Percentiles rank a stretch among this genome's conserved stretches.
Conservation (phyloP, 1,140 invertebrate species). For the Rhynchophorus ferrugineus region DNA sequence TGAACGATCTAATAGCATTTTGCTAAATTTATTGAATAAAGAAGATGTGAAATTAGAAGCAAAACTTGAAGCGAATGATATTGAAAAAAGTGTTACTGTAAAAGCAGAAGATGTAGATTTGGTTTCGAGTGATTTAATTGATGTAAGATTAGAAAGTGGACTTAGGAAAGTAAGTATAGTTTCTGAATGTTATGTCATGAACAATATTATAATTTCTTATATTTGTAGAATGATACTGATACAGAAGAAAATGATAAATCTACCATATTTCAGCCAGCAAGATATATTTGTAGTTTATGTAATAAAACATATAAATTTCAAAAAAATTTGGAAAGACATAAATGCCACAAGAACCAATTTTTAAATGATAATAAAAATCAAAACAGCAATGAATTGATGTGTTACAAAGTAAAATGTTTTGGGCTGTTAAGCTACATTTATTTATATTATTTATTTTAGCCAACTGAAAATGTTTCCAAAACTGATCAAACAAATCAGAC, state of each 20-base stretch:
- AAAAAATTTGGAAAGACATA: conserved; percentile 15
- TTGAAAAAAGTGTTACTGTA: conserved; percentile 3
- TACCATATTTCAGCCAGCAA: neutral
- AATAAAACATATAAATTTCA: conserved; percentile 17
- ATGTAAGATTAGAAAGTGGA: neutral
- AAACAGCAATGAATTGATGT: neutral
- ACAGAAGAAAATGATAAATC: conserved; percentile 7
- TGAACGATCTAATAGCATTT: conserved; percentile 25
- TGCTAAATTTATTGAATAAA: conserved; percentile 15
- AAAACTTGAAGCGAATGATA: conserved; percentile 2
- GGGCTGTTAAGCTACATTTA: neutral
- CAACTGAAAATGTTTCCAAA: neutral
- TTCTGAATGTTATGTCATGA: neutral
- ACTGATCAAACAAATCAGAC: neutral
- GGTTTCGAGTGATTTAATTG: neutral
- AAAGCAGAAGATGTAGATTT: conserved; percentile 4
- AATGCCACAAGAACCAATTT: too few relatives aligned
- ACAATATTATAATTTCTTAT: conserved; percentile 1
- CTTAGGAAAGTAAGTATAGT: neutral
- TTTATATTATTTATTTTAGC: too few relatives aligned
- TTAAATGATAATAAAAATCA: conserved; percentile 3
- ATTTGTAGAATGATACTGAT: conserved; percentile 4
- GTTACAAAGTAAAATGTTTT: neutral
- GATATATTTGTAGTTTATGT: conserved; percentile 13
- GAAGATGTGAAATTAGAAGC: neutral